Evolutionary conservation across 2,113 vertebrate species (phyloP), one percentile per base, ranked within the genome.

Genomic region (Tonatia bakeri): DNA sequence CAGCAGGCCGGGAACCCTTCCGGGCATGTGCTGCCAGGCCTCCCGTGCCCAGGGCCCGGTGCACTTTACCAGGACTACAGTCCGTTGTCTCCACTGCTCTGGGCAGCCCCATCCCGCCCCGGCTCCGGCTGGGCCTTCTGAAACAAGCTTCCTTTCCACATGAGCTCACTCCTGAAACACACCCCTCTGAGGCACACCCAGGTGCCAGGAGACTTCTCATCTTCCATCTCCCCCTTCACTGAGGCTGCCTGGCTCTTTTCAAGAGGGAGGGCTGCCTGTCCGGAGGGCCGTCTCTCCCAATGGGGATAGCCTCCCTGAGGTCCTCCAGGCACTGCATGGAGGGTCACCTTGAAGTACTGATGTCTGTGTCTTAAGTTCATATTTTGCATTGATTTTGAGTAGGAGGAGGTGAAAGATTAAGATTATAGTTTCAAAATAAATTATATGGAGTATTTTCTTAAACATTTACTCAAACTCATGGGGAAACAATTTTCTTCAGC

Each of bases 351-450:
- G 76, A 87, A 76, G 54, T 65, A 64, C 2, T 7, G 36, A 5
- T 77, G 31, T 33, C 33, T 72, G 22, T 36, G 38, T 69, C 61
- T 76, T 50, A 2, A 43, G 67, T 38, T 52, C 38, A 33, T 38
- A 31, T 54, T 91, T 40, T 54, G 26, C 54, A 69, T 86, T 92
- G 83, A 92, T 88, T 85, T 95, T 67, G 88, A 86, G 45, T 72
- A 81, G 45, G 4, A 92, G 45, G 11, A 94, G 26, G 50, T 43
- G 33, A 87, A 77, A 75, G 38, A 76, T 36, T 73, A 89, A 73
- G 94, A 56, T 81, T 54, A n/a, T 26, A 82, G 16, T 81, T 91
- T 88, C 79, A 77, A 54, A 70, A 54, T 92, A 56, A 90, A 88
- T 22, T 73, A 4, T 45, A 8, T 40, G 28, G 24, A 31, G 6